phyloP scores from a whole-genome alignment of 2,113 vertebrate genomes.

The Gadus chalcogrammus region DNA sequence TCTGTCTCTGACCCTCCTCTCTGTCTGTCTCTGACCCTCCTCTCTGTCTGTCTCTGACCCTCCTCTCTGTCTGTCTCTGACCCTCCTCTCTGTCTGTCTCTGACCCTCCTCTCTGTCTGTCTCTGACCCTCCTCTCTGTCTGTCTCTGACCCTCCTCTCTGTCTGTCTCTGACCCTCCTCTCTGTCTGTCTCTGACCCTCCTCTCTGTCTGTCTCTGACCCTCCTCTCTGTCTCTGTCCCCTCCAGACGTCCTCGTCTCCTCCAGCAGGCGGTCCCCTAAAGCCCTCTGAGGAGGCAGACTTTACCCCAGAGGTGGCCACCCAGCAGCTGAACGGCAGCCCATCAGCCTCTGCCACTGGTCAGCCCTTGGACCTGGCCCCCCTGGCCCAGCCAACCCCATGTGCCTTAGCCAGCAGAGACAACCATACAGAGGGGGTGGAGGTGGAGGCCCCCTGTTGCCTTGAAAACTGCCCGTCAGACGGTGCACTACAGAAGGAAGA shows the following conservation, averaged over 20 bases:
- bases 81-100: too few relatives aligned
- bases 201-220: neutral
- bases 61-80: too few relatives aligned
- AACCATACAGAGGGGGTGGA: slow-evolving; percentile 81
- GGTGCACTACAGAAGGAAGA: slow-evolving; percentile 83
- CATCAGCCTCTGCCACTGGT: slow-evolving; percentile 66
- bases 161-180: neutral
- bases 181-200: neutral
- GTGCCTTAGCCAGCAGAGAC: slow-evolving; percentile 89
- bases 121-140: too few relatives aligned
- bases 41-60: too few relatives aligned
- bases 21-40: too few relatives aligned
- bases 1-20: too few relatives aligned
- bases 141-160: neutral
- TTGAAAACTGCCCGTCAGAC: slow-evolving; percentile 82
- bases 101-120: too few relatives aligned
- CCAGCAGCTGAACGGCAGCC: slow-evolving; percentile 84
- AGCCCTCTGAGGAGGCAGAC: slow-evolving; percentile 70
- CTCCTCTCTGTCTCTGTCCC: neutral
- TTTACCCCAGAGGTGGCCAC: slow-evolving; percentile 56
- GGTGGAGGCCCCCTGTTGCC: slow-evolving; percentile 76
- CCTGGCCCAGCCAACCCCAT: slow-evolving; percentile 79
- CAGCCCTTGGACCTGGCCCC: slow-evolving; percentile 77
- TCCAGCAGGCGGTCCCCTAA: slow-evolving; percentile 74
- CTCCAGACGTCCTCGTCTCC: slow-evolving; percentile 61